Conservation (phyloP, 2,888 invertebrate genomes). For the Thera obeliscata region DNA sequence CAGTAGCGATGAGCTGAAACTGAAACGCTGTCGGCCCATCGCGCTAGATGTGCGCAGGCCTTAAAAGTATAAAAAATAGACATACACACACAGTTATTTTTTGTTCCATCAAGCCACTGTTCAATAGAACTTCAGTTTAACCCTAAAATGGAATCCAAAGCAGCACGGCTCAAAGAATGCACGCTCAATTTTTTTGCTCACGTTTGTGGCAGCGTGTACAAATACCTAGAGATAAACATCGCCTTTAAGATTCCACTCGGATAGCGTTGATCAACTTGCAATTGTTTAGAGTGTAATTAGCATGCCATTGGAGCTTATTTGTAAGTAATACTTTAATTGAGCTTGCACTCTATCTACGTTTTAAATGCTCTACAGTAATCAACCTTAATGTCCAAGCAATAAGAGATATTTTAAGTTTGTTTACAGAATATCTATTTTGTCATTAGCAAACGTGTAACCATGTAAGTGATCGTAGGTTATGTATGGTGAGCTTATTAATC, state of each 20-base stretch:
- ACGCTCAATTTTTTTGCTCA: conserved; percentile 15
- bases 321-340: conserved; percentile 51
- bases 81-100: no score
- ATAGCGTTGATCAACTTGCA: conserved; percentile 30
- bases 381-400: background rate
- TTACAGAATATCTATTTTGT: conserved; percentile 7
- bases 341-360: conserved; percentile 32
- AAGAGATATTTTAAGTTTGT: conserved; percentile 6
- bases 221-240: conserved; percentile 21
- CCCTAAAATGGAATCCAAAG: conserved; percentile 1
- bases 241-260: conserved; percentile 24
- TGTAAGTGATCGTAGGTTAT: background rate
- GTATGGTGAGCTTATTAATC: background rate
- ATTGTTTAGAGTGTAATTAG: conserved; percentile 33
- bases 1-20: no score
- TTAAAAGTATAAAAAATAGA: no score
- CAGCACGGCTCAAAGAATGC: background rate
- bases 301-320: conserved; percentile 44
- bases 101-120: background rate
- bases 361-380: background rate
- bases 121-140: conserved; percentile 15
- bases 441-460: conserved; percentile 16
- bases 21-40: no score
- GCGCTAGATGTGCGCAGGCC: no score
- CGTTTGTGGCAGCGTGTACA: background rate